phyloP scores from a whole-genome alignment of 2,888 invertebrate species.

The Drosophila bunnanda region DNA sequence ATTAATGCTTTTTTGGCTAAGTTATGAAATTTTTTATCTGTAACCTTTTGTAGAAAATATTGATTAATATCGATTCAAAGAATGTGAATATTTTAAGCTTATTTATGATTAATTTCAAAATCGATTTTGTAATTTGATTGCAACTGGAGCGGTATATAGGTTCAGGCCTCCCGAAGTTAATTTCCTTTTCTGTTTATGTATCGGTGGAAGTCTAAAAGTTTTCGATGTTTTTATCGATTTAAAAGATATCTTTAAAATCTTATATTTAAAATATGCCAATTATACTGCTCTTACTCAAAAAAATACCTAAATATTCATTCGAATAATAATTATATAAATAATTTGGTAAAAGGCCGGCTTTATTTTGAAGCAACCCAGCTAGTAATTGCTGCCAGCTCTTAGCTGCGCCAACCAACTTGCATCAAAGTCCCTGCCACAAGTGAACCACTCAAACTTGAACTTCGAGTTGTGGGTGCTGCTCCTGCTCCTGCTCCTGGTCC shows the following conservation, averaged over 20 bases:
- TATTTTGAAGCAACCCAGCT: not conserved
- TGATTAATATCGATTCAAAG: no score
- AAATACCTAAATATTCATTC: not conserved
- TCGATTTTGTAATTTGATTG: no score
- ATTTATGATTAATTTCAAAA: no score
- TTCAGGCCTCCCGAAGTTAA: no score
- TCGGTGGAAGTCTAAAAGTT: no score
- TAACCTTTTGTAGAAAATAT: no score
- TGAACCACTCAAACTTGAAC: constrained; percentile 36
- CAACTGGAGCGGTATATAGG: no score
- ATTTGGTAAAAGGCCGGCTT: not conserved
- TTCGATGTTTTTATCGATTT: not conserved
- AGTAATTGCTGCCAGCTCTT: constrained; percentile 8
- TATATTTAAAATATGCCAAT: no score
- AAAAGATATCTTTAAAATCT: not conserved
- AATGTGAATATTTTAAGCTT: no score
- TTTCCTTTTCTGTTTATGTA: no score
- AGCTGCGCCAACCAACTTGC: not conserved
- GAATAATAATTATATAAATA: not conserved
- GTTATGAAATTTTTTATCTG: no score
- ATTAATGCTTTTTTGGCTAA: no score
- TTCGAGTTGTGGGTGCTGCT: constrained; percentile 7
- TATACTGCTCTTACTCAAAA: not conserved
- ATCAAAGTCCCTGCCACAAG: constrained; percentile 16
- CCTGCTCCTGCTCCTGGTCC: not conserved